Percentiles rank a stretch among this genome's conserved stretches.
Conservation (phyloP, 2,113 vertebrate species). For the Lophius piscatorius region DNA sequence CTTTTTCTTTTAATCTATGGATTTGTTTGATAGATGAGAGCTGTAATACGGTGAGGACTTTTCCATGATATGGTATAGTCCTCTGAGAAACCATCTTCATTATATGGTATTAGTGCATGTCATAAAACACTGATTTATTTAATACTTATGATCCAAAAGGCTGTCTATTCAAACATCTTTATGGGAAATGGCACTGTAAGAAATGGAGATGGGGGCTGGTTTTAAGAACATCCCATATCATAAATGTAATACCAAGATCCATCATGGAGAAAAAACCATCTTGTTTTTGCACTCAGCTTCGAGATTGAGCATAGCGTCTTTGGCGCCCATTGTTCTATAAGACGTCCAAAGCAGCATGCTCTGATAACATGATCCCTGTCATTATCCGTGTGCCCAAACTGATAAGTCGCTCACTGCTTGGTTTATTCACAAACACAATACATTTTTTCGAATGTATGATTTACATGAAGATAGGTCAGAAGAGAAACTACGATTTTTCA, state of each 20-base stretch:
- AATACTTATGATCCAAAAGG: constrained; percentile 7
- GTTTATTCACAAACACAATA: constrained; percentile 18
- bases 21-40: constrained; percentile 34
- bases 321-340: constrained; percentile 28
- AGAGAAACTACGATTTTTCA: constrained; percentile 9
- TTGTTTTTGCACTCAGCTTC: constrained; percentile 16
- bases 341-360: constrained; percentile 15
- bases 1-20: constrained; percentile 33
- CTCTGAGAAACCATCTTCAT: constrained; percentile 7
- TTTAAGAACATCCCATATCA: constrained; percentile 9
- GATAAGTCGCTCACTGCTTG: constrained; percentile 16
- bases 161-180: constrained; percentile 2
- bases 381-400: constrained; percentile 21
- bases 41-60: constrained; percentile 21
- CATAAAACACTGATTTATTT: constrained; percentile 12
- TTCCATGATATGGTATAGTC: constrained; percentile 23
- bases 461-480: constrained; percentile 24
- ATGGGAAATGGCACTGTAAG: no score
- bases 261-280: constrained; percentile 19
- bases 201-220: background rate
- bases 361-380: constrained; percentile 18
- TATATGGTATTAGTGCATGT: constrained; percentile 1
- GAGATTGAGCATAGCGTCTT: constrained; percentile 20
- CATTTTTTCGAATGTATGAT: constrained; percentile 13
- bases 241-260: constrained; percentile 29